Evolutionary conservation across 2,888 invertebrate species (phyloP).

Genomic region (Celastrina argiolus): DNA sequence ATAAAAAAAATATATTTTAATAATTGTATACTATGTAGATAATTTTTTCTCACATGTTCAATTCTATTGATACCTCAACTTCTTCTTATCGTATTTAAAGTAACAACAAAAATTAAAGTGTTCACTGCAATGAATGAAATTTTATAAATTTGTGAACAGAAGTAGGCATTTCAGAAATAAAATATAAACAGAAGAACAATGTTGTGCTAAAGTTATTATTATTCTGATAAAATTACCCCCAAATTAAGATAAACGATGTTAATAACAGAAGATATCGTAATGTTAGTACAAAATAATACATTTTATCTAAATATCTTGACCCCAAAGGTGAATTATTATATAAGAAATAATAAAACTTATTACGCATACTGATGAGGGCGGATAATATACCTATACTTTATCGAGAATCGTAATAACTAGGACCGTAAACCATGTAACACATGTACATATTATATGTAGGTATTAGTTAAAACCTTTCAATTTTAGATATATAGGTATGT

Average conservation of each 20-base stretch:
- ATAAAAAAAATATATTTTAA: too few species aligned
- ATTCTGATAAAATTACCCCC: background rate
- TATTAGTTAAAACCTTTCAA: too few species aligned
- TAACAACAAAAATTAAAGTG: too few species aligned
- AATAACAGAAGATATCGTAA: background rate
- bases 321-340: background rate
- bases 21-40: too few species aligned
- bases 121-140: background rate
- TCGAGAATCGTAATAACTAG: too few species aligned
- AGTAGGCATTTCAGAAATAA: constrained; percentile 16
- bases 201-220: background rate
- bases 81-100: too few species aligned
- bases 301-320: constrained; percentile 1
- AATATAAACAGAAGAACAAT: constrained; percentile 11
- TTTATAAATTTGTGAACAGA: background rate
- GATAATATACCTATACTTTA: background rate
- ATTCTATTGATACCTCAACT: too few species aligned
- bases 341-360: background rate
- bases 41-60: too few species aligned
- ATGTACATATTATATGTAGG: too few species aligned
- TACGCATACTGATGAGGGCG: background rate
- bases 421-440: too few species aligned
- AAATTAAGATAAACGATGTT: constrained; percentile 16
- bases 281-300: background rate
- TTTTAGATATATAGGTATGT: too few species aligned